Percentiles rank a stretch among this genome's conserved stretches.
These are phyloP conservation scores for Perccottus glenii DNA, from an alignment of 2,113 vertebrate genomes.

Conservation along the genomic window DNA sequence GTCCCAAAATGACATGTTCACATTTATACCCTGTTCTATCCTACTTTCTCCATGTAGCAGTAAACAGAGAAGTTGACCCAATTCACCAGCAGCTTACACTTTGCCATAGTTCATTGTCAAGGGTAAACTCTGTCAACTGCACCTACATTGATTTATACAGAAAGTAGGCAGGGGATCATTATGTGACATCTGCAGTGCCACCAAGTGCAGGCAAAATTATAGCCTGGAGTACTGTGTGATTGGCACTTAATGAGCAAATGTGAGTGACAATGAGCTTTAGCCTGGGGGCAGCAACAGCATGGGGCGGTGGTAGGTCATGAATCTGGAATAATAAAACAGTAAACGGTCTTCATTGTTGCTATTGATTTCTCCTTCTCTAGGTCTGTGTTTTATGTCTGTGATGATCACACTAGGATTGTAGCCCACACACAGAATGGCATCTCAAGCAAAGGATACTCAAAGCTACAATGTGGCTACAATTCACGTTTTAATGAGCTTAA, in stretches of 20 bases:
- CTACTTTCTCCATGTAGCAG: neutral
- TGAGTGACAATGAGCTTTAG: conserved; percentile 76
- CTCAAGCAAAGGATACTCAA: conserved; percentile 14
- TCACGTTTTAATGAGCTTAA: conserved; percentile 37
- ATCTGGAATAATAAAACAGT: conserved; percentile 75
- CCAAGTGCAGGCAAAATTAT: conserved; percentile 70
- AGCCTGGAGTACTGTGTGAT: conserved; percentile 71
- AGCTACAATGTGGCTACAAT: neutral
- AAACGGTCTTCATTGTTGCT: conserved; percentile 68
- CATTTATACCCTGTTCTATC: neutral
- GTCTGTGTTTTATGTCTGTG: conserved; percentile 64
- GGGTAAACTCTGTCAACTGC: conserved; percentile 63
- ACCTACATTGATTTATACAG: conserved; percentile 64
- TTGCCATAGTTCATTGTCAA: conserved; percentile 54
- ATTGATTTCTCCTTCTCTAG: conserved; percentile 69
- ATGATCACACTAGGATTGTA: conserved; percentile 40
- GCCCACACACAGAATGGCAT: conserved; percentile 24
- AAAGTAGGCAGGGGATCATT: conserved; percentile 60
- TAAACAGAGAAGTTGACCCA: conserved; percentile 14
- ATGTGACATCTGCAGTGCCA: conserved; percentile 70
- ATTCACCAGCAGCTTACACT: conserved; percentile 26
- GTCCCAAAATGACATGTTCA: neutral
- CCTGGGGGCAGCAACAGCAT: conserved; percentile 66
- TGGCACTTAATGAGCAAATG: conserved; percentile 80
- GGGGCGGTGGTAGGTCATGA: conserved; percentile 67